Conservation (phyloP, 2,113 vertebrate genomes). For the Cyprinodon variegatus region DNA sequence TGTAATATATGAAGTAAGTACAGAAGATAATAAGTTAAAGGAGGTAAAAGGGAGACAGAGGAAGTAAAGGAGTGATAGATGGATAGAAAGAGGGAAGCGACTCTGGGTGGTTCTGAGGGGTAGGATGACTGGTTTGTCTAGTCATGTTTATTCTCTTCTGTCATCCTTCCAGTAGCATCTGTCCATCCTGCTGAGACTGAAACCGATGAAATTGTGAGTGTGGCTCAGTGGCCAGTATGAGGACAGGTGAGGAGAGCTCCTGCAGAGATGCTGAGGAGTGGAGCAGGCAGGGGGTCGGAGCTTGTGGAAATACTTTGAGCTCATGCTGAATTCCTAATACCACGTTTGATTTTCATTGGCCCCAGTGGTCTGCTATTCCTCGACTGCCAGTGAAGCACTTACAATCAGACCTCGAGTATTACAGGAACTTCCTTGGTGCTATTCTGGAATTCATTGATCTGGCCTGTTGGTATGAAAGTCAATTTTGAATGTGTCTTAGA, state of each 20-base stretch:
- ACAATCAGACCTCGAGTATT: slow-evolving; percentile 51
- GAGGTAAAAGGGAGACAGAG: slow-evolving; percentile 60
- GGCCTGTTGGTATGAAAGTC: slow-evolving; percentile 35
- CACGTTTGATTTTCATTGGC: slow-evolving; percentile 52
- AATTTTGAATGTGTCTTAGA: slow-evolving; percentile 33
- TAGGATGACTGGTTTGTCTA: slow-evolving; percentile 50
- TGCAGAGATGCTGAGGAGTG: slow-evolving; percentile 36
- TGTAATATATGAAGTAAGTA: too few relatives aligned
- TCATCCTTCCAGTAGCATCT: slow-evolving; percentile 39
- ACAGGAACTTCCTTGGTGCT: slow-evolving; percentile 47
- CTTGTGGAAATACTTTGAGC: slow-evolving; percentile 54
- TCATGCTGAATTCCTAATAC: slow-evolving; percentile 58
- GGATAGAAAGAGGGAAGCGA: slow-evolving; percentile 16
- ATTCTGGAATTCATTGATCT: slow-evolving; percentile 57
- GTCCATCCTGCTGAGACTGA: slow-evolving; percentile 53
- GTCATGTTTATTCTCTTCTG: slow-evolving; percentile 47
- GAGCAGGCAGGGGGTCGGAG: slow-evolving; percentile 38
- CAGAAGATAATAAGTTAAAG: slow-evolving; percentile 43
- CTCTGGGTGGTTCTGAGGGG: background rate
- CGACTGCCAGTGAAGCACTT: slow-evolving; percentile 48
- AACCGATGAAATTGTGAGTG: slow-evolving; percentile 58
- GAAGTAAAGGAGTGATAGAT: slow-evolving; percentile 43
- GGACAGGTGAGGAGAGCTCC: slow-evolving; percentile 64
- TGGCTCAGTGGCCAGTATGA: slow-evolving; percentile 30
- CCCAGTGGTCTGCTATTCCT: slow-evolving; percentile 26